Base-by-base conservation (phyloP, 2,888 invertebrate genomes). In the Drosophila gaucha region DNA sequence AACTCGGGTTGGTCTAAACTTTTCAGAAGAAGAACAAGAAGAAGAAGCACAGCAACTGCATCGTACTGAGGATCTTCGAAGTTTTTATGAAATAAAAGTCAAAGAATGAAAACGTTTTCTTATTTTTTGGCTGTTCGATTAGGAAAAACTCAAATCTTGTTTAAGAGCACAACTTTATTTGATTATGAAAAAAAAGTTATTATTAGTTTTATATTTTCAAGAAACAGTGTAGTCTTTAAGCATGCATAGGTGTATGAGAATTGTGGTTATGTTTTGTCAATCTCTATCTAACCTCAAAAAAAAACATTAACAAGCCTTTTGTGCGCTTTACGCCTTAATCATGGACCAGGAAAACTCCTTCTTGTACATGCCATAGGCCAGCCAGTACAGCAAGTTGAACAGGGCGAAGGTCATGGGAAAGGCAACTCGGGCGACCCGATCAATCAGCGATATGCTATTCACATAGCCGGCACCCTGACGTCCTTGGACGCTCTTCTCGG, bases 321-420 rank as follows among this genome's bases (percentile, higher is more conserved):
- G n/a, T n/a, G 3, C 16, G 14, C 2, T 14, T 55, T 43, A 88
- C 33, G 80, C 83, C 59, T 87, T 89, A n/a, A 87, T 78, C 31
- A 78, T 79, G 43, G 84, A 84, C 90, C 90, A 90, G 18, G 89
- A 84, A 50, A 90, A 91, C 62, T 91, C 90, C 57, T 90, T 90
- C 85, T 95, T 96, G 66, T 95, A 95, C 87, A 95, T 95, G 14
- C 95, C 95, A 90, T 97, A 97, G 33, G 95, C 94, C 90, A 96
- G 92, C 98, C 98, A 98, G 91, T 98, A 98, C 88, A 96, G 94
- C 52, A 98, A 92, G 90, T 98, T 98, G 69, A 98, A 95, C 0
- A 97, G 91, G 0, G 95, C 94, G 90, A 98, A 98, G 0, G 97
- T 96, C 10, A 96, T 94, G 2, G 98, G 98, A 90, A 97, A 97